Evolutionary conservation across 1,140 invertebrate genomes (phyloP).

Genomic region (Parapsyche elsis): DNA sequence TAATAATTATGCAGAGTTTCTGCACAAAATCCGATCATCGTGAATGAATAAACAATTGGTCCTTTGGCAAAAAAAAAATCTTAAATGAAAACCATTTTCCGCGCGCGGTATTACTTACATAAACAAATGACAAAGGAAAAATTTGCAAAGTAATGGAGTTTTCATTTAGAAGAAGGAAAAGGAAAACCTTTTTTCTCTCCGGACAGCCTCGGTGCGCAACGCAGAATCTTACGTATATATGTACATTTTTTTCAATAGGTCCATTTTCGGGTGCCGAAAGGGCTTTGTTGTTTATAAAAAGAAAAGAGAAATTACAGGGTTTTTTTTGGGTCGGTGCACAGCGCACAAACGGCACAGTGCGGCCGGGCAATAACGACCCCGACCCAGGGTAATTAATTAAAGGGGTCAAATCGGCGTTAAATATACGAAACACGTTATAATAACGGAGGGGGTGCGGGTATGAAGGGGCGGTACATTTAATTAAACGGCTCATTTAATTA

Average conservation of each 20-base stretch:
- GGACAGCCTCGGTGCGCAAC: background rate
- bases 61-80: background rate
- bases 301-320: constrained; percentile 7
- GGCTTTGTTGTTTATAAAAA: constrained; percentile 3
- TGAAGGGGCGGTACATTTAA: constrained; percentile 45
- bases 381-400: constrained; percentile 46
- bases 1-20: constrained; percentile 6
- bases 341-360: background rate
- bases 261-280: constrained; percentile 27
- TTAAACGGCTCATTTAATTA: constrained; percentile 34
- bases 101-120: constrained; percentile 20
- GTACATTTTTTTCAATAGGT: constrained; percentile 8
- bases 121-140: constrained; percentile 32
- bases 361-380: constrained; percentile 30
- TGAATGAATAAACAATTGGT: constrained; percentile 30
- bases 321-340: constrained; percentile 30
- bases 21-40: constrained; percentile 24
- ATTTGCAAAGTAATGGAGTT: constrained; percentile 33
- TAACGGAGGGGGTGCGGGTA: constrained; percentile 47
- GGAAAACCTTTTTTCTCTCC: background rate
- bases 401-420: constrained; percentile 51
- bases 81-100: constrained; percentile 14
- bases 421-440: constrained; percentile 54
- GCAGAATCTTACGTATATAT: background rate
- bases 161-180: constrained; percentile 20